These are phyloP conservation scores for Mus caroli DNA, from an alignment of 2,797 vertebrate genomes.

Conservation along the genomic window DNA sequence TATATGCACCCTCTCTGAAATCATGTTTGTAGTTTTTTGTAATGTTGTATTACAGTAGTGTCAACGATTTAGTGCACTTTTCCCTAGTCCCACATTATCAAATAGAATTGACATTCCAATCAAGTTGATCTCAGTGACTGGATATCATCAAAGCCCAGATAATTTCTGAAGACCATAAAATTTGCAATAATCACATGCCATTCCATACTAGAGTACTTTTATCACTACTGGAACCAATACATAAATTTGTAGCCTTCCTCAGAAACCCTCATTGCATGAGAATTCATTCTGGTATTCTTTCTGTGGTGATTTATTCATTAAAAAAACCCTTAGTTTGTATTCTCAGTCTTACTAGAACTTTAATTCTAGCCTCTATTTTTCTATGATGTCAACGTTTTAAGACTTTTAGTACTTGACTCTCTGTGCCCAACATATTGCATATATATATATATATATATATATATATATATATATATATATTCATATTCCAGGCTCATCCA, in stretches of 20 bases:
- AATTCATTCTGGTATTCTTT: neutral
- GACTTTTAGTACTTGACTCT: neutral
- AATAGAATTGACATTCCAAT: neutral
- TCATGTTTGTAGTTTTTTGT: neutral
- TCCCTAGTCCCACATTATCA: neutral
- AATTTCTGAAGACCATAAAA: neutral
- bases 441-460: neutral
- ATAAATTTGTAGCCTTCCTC: neutral
- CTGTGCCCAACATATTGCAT: neutral
- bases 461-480: too few relatives aligned
- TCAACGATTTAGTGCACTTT: neutral
- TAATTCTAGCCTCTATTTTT: neutral
- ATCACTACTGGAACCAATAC: neutral
- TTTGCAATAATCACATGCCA: neutral
- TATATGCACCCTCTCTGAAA: neutral
- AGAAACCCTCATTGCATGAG: neutral
- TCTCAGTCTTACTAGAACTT: neutral
- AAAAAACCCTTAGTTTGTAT: too few relatives aligned
- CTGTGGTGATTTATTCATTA: too few relatives aligned
- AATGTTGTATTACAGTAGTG: neutral
- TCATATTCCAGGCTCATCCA: too few relatives aligned
- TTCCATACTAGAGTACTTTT: neutral
- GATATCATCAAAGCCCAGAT: neutral
- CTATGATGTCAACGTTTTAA: neutral
- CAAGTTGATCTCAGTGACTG: neutral